These are phyloP conservation scores for Stictonetta naevosa DNA, from an alignment of 2,113 vertebrate genomes.

Conservation along the genomic window DNA sequence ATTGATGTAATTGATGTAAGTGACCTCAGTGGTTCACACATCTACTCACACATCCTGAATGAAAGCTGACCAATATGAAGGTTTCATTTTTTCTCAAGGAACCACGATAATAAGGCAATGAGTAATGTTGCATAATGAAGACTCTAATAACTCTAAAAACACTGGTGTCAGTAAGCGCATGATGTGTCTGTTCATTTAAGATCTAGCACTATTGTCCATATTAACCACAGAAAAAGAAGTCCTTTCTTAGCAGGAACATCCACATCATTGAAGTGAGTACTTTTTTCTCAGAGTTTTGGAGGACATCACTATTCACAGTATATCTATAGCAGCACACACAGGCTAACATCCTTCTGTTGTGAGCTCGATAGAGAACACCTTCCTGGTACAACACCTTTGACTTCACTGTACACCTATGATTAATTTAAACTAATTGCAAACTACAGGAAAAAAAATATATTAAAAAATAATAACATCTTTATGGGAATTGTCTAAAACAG, in stretches of 20 bases:
- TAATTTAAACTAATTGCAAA: background rate
- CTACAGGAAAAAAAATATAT: background rate
- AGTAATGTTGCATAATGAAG: background rate
- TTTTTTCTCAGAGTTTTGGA: background rate
- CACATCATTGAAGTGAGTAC: background rate
- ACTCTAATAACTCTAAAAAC: background rate
- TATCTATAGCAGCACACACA: background rate
- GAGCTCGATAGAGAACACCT: background rate
- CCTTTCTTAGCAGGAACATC: background rate
- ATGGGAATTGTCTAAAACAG: background rate
- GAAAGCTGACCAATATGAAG: background rate
- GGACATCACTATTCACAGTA: background rate
- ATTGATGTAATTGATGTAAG: background rate
- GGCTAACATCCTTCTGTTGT: background rate
- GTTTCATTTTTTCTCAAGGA: background rate
- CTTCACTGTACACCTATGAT: accelerated
- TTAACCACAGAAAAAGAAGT: background rate
- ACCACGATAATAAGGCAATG: background rate
- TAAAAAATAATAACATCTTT: background rate
- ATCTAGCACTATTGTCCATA: background rate
- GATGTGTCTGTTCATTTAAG: background rate
- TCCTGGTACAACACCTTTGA: background rate
- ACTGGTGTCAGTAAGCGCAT: background rate
- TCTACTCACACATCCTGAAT: background rate
- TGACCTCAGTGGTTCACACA: background rate